These are phyloP conservation scores for Colletes latitarsis DNA, from an alignment of 1,140 invertebrate genomes.

Conservation along the genomic window DNA sequence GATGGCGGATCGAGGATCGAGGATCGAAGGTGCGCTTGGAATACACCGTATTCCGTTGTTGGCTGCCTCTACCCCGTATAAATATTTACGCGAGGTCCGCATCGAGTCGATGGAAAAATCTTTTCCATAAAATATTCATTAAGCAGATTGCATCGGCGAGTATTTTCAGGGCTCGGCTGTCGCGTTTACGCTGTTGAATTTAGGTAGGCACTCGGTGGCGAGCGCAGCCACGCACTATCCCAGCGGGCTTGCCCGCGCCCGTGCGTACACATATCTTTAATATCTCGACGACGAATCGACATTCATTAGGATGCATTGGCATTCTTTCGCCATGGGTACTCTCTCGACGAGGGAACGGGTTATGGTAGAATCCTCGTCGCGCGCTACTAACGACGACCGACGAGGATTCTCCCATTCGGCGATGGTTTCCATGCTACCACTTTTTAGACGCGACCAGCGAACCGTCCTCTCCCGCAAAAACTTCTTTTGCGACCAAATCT, in stretches of 20 bases:
- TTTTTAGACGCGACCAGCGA: no score
- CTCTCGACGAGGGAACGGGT: conserved; percentile 30
- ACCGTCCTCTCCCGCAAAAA: no score
- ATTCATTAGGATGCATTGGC: conserved; percentile 65
- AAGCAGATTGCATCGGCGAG: conserved; percentile 5
- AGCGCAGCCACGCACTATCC: not conserved
- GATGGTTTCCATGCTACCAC: conserved; percentile 6
- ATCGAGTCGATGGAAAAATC: not conserved
- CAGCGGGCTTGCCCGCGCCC: conserved; percentile 11
- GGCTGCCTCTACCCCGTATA: not conserved
- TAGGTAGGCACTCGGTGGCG: not conserved
- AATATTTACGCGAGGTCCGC: not conserved
- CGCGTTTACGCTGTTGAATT: conserved; percentile 45
- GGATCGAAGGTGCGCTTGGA: no score
- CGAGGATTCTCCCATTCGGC: conserved; percentile 31
- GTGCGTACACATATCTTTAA: conserved; percentile 52
- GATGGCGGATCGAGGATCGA: no score
- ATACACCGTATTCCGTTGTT: no score
- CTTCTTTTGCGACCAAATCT: no score
- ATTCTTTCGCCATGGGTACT: conserved; percentile 49
- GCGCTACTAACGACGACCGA: conserved; percentile 35
- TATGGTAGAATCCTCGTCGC: conserved; percentile 46
- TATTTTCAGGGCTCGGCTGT: conserved; percentile 1
- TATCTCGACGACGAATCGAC: conserved; percentile 59
- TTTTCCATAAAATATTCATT: conserved; percentile 37